phyloP scores from a whole-genome alignment of 2,797 vertebrate genomes.

The Coreius guichenoti region DNA sequence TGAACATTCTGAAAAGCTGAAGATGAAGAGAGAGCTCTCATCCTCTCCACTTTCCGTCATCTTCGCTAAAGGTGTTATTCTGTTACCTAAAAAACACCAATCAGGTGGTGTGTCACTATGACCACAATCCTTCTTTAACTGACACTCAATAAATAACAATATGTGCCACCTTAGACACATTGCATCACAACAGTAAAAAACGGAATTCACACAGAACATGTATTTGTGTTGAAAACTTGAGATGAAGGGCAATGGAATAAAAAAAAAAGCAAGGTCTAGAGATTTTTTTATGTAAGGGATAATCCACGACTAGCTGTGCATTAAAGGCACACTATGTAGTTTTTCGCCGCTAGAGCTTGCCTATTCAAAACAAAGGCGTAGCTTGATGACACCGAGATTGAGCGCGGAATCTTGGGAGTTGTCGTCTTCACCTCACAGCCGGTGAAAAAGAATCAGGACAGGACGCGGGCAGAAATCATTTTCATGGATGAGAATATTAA shows the following conservation, averaged over 20 bases:
- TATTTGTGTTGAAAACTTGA: neutral
- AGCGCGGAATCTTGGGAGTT: too few relatives aligned
- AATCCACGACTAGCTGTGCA: neutral
- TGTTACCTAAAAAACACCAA: constrained; percentile 43
- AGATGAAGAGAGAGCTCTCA: constrained; percentile 32
- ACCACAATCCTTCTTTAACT: neutral
- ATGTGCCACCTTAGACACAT: neutral
- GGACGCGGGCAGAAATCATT: too few relatives aligned
- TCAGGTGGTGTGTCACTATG: neutral
- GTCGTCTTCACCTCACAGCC: too few relatives aligned
- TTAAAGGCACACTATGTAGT: neutral
- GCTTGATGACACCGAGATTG: too few relatives aligned
- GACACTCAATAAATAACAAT: neutral
- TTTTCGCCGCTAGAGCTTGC: too few relatives aligned
- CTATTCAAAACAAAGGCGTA: too few relatives aligned
- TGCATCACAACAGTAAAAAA: neutral
- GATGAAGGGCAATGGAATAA: neutral
- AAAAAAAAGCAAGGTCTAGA: neutral
- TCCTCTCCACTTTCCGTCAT: neutral
- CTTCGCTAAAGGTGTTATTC: constrained; percentile 1
- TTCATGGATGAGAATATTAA: too few relatives aligned
- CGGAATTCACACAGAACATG: neutral
- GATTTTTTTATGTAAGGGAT: neutral
- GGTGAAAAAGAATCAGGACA: too few relatives aligned
- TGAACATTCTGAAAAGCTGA: constrained; percentile 34